phyloP scores from a whole-genome alignment of 2,888 invertebrate species.

The Helleia helle region DNA sequence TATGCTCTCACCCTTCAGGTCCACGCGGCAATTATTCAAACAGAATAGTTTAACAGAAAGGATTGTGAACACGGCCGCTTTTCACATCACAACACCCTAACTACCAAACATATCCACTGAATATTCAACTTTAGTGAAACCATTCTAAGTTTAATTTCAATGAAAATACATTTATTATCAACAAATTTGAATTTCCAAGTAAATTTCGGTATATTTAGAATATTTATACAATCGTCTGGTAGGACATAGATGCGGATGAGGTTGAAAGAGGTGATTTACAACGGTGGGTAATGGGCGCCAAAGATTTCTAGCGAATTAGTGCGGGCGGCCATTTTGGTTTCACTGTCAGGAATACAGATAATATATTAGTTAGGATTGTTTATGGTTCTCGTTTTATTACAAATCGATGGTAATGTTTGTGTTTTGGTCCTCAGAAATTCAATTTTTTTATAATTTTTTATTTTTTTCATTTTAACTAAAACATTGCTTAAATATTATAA shows the following conservation, averaged over 20 bases:
- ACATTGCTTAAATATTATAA: too few species aligned
- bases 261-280: slow-evolving; percentile 67
- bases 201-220: slow-evolving; percentile 68
- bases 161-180: slow-evolving; percentile 12
- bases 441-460: too few species aligned
- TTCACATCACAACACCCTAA: slow-evolving; percentile 25
- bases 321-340: slow-evolving; percentile 48
- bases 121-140: slow-evolving; percentile 19
- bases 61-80: slow-evolving; percentile 53
- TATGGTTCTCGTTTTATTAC: slow-evolving; percentile 1
- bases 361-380: slow-evolving; percentile 19
- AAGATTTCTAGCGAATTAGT: slow-evolving; percentile 67
- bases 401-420: slow-evolving; percentile 9
- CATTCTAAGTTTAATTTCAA: slow-evolving; percentile 20
- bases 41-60: slow-evolving; percentile 75
- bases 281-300: slow-evolving; percentile 36
- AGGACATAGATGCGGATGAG: slow-evolving; percentile 57
- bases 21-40: slow-evolving; percentile 75
- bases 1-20: slow-evolving; percentile 69
- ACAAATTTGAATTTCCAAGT: slow-evolving; percentile 19
- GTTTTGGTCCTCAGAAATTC: too few species aligned
- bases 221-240: slow-evolving; percentile 62
- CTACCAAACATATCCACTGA: not conserved
- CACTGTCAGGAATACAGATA: slow-evolving; percentile 27
- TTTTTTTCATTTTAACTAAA: too few species aligned